phyloP scores from a whole-genome alignment of 2,113 vertebrate genomes.

The Sylvilagus bachmani region DNA sequence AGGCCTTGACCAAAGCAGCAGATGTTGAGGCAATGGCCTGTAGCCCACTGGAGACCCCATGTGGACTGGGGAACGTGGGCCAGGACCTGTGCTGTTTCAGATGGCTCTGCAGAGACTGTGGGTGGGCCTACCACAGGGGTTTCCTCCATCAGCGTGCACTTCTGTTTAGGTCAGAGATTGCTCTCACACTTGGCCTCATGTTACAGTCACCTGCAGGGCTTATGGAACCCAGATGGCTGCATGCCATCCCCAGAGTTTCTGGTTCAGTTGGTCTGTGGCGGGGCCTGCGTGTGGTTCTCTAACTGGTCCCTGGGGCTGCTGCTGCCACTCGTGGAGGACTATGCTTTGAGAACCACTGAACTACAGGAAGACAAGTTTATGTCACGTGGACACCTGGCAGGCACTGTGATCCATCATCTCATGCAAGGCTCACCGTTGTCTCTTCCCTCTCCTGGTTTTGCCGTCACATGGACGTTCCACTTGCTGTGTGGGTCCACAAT shows the following conservation, averaged over 20 bases:
- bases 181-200: background rate
- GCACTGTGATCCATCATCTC: background rate
- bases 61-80: background rate
- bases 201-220: background rate
- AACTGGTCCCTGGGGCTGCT: background rate
- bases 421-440: background rate
- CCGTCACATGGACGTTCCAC: too few species aligned
- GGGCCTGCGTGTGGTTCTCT: background rate
- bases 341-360: background rate
- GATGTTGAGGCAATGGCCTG: too few species aligned
- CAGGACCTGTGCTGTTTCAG: background rate
- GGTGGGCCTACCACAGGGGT: background rate
- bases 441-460: too few species aligned
- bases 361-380: background rate
- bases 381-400: background rate
- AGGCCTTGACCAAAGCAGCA: too few species aligned
- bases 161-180: background rate
- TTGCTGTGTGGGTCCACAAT: too few species aligned
- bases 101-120: background rate
- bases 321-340: background rate
- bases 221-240: background rate
- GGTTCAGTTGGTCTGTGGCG: background rate
- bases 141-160: background rate
- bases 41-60: too few species aligned
- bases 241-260: background rate